Evolutionary conservation across 23 tunicate species (phyloP).

Genomic region (Aplidium turbinatum): DNA sequence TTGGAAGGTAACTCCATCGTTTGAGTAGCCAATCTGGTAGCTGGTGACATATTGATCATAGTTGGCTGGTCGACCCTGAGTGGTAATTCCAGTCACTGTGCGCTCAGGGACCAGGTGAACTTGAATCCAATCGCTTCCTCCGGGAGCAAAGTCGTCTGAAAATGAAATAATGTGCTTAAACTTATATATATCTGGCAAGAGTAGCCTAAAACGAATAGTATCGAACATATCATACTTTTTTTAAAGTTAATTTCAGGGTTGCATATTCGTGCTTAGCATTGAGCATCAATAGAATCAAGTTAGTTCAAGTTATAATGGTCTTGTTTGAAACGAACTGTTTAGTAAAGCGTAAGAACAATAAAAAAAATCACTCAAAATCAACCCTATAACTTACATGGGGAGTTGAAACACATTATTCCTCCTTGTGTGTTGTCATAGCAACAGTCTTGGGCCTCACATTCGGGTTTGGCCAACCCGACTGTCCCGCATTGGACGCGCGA

Average conservation of each 20-base stretch:
- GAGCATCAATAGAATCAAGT: no score
- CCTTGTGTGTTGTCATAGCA: constrained; percentile 37
- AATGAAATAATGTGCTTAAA: no score
- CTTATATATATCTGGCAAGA: no score
- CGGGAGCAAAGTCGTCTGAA: constrained; percentile 13
- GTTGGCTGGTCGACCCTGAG: constrained; percentile 89
- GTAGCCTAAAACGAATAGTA: no score
- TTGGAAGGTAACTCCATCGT: constrained; percentile 51
- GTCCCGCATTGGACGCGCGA: not conserved
- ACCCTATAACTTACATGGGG: no score
- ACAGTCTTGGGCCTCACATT: constrained; percentile 42
- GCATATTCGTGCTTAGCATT: no score
- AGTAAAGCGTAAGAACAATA: no score
- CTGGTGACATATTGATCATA: constrained; percentile 49
- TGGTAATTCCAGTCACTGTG: constrained; percentile 73
- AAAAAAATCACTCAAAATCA: no score
- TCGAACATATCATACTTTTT: no score
- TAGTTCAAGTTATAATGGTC: no score
- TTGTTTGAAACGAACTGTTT: no score
- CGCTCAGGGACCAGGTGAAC: constrained; percentile 44
- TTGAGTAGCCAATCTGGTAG: constrained; percentile 61
- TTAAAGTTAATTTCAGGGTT: no score
- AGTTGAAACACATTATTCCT: constrained; percentile 21
- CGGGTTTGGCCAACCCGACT: not conserved
- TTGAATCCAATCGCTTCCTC: constrained; percentile 63